Conservation (phyloP, 2,888 invertebrate species). For the Polymixis flavicincta region DNA sequence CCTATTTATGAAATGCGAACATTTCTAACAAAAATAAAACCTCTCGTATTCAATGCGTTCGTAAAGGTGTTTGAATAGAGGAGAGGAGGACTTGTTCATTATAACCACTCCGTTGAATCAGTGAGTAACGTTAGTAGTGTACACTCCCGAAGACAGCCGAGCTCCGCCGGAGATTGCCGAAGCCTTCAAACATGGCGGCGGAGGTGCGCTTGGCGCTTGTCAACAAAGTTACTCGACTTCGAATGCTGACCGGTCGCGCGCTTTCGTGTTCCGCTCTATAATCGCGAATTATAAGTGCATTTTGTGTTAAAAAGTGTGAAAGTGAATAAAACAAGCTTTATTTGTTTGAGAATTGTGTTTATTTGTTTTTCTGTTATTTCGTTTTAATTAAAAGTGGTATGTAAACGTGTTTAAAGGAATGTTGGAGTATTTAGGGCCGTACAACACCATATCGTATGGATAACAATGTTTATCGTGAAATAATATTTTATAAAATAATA, state of each 20-base stretch:
- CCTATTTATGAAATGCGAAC: constrained; percentile 7
- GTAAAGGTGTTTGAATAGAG: constrained; percentile 53
- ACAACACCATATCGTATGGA: constrained; percentile 40
- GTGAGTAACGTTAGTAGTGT: constrained; percentile 61
- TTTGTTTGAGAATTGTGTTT: constrained; percentile 62
- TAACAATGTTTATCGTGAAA: constrained; percentile 43
- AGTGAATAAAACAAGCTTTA: constrained; percentile 70
- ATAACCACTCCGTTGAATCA: constrained; percentile 60
- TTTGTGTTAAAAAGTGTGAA: constrained; percentile 72
- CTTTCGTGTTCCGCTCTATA: constrained; percentile 66
- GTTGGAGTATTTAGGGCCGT: constrained; percentile 71
- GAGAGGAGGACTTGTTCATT: constrained; percentile 65
- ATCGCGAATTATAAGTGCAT: constrained; percentile 71
- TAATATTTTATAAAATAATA: constrained; percentile 12
- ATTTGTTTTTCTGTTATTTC: constrained; percentile 55
- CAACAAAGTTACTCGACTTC: constrained; percentile 87
- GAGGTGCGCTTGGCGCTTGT: constrained; percentile 84
- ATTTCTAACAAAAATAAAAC: constrained; percentile 22
- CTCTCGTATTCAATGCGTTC: constrained; percentile 28
- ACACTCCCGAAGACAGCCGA: constrained; percentile 74
- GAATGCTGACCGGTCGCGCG: constrained; percentile 79
- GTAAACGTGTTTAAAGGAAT: constrained; percentile 70
- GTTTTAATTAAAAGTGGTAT: constrained; percentile 67
- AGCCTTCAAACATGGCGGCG: constrained; percentile 84
- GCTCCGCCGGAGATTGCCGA: constrained; percentile 80